These are phyloP conservation scores for Sphinx pinastri DNA, from an alignment of 2,888 invertebrate genomes.

Conservation along the genomic window DNA sequence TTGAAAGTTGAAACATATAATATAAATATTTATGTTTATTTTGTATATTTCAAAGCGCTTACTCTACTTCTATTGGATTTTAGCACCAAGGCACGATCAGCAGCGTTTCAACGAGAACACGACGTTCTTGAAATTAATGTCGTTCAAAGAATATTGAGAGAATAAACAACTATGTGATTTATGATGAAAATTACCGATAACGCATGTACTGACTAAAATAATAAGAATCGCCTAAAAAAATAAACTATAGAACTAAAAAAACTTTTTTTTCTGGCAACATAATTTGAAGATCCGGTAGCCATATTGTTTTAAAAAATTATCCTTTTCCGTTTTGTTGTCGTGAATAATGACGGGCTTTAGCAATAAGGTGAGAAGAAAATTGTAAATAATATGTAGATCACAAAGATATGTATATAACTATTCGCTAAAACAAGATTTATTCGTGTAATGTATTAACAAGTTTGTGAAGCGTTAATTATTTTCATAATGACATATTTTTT, in stretches of 20 bases:
- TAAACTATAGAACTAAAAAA: neutral
- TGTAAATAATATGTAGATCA: slow-evolving; percentile 8
- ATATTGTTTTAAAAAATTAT: slow-evolving; percentile 73
- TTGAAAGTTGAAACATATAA: too few species aligned
- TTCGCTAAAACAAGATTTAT: neutral
- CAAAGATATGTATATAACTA: neutral
- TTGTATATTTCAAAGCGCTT: too few species aligned
- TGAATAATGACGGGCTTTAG: slow-evolving; percentile 91
- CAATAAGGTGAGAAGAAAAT: slow-evolving; percentile 87
- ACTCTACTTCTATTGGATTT: too few species aligned
- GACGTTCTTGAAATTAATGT: too few species aligned
- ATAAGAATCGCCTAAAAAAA: slow-evolving; percentile 14
- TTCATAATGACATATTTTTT: neutral
- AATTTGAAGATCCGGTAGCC: slow-evolving; percentile 73
- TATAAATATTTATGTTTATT: too few species aligned
- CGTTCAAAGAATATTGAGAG: too few species aligned
- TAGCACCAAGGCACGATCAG: too few species aligned
- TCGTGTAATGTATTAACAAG: neutral
- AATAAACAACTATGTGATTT: too few species aligned
- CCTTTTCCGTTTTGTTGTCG: slow-evolving; percentile 88
- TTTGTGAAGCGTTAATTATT: neutral
- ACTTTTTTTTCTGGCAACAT: slow-evolving; percentile 44
- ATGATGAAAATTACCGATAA: too few species aligned
- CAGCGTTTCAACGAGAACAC: too few species aligned
- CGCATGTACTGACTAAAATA: neutral